Evolutionary conservation across 2,113 vertebrate species (phyloP).

Genomic region (Boulengeromyrus knoepffleri): DNA sequence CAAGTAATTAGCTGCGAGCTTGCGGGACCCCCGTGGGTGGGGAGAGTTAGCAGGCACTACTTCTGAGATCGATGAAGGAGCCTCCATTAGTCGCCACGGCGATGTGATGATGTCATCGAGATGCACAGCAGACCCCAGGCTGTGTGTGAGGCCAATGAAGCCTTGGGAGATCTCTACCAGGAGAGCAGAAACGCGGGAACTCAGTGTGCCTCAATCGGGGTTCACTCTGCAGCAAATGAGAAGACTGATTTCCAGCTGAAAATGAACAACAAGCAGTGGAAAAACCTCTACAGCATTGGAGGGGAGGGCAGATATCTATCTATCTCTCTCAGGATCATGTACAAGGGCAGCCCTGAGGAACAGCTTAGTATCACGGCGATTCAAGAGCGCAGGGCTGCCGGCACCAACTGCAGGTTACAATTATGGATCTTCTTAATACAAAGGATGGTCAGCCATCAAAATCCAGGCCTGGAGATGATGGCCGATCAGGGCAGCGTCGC

Average conservation of each 20-base stretch:
- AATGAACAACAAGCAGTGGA: not conserved
- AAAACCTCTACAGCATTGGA: not conserved
- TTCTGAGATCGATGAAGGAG: not conserved
- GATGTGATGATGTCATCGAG: not conserved
- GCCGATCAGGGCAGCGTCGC: not conserved
- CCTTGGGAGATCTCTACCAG: not conserved
- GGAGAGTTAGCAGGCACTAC: not conserved
- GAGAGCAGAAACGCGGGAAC: not conserved
- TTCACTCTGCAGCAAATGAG: not conserved
- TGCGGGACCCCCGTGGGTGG: not conserved
- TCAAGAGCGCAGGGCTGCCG: not conserved
- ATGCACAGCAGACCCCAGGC: not conserved
- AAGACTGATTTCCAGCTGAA: not conserved
- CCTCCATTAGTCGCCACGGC: not conserved
- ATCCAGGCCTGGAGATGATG: not conserved
- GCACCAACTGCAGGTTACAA: not conserved
- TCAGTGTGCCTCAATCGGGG: not conserved
- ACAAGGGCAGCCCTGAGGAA: not conserved
- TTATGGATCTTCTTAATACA: not conserved
- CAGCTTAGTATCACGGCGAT: not conserved
- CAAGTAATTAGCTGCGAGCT: not conserved
- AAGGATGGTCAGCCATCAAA: not conserved
- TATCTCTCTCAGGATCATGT: not conserved
- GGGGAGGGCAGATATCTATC: not conserved
- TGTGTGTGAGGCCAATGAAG: not conserved